Evolutionary conservation across 37 sponge, comb jelly and placozoan genomes (phyloP).

Genomic region (Oopsacas minuta): DNA sequence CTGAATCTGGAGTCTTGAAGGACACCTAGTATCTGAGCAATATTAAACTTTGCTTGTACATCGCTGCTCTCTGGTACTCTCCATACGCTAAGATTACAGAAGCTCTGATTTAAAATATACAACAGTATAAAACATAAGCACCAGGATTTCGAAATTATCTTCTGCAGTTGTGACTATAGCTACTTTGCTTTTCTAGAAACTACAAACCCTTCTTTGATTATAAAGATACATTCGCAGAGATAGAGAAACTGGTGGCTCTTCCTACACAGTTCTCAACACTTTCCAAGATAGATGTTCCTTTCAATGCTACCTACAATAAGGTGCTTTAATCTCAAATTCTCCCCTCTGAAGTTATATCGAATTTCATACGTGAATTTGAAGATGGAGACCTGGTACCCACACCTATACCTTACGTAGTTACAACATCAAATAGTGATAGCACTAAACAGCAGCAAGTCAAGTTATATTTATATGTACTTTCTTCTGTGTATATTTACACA

Average conservation of each 20-base stretch:
- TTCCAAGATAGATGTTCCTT: not conserved
- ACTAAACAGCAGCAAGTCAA: no score
- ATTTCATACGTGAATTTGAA: not conserved
- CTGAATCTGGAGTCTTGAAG: not conserved
- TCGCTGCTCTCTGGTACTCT: not conserved
- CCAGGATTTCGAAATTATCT: not conserved
- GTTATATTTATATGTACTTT: no score
- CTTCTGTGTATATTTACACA: no score
- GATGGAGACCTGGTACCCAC: not conserved
- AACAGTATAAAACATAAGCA: not conserved
- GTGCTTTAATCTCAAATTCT: not conserved
- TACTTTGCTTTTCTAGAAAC: not conserved
- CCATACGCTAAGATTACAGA: not conserved
- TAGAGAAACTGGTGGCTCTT: not conserved
- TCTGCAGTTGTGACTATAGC: slow-evolving; percentile 7
- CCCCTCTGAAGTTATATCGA: not conserved
- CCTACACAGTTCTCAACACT: not conserved
- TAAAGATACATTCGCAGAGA: not conserved
- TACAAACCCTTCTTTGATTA: not conserved
- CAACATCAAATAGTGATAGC: no score
- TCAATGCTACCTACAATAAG: not conserved
- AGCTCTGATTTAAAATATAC: not conserved
- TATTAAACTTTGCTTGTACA: not conserved
- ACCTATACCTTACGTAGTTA: not conserved
- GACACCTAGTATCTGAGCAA: not conserved